Conservation (phyloP, 2,797 vertebrate genomes). For the Limnodromus scolopaceus region DNA sequence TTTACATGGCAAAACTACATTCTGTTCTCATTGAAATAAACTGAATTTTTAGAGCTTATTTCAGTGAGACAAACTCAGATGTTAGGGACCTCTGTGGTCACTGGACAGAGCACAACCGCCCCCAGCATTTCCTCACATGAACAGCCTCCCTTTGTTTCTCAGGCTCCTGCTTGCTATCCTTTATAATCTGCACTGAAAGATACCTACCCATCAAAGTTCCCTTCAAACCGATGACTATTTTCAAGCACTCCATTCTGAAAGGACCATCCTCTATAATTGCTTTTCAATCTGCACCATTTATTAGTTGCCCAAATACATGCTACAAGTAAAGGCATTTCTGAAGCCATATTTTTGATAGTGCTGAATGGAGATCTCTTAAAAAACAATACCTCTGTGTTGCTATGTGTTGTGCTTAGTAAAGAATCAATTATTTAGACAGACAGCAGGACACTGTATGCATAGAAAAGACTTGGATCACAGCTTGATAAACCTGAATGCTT, state of each 20-base stretch:
- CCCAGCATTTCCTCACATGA: neutral
- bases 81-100: neutral
- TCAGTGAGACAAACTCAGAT: neutral
- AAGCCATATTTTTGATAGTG: neutral
- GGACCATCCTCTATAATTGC: neutral
- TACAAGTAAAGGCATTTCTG: neutral
- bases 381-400: neutral
- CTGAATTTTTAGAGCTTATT: neutral
- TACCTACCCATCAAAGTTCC: neutral
- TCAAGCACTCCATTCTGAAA: neutral
- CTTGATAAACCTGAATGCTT: neutral
- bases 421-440: neutral
- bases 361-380: neutral
- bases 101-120: neutral
- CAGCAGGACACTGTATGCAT: neutral
- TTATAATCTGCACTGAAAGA: neutral
- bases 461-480: neutral
- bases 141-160: neutral
- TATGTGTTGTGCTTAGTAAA: neutral
- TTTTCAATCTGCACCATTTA: neutral
- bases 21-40: neutral
- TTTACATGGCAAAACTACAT: neutral
- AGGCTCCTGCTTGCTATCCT: neutral
- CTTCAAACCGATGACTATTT: neutral
- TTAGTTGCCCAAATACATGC: neutral